Conservation (phyloP, 2,888 invertebrate species). For the Cyclophora punctaria region DNA sequence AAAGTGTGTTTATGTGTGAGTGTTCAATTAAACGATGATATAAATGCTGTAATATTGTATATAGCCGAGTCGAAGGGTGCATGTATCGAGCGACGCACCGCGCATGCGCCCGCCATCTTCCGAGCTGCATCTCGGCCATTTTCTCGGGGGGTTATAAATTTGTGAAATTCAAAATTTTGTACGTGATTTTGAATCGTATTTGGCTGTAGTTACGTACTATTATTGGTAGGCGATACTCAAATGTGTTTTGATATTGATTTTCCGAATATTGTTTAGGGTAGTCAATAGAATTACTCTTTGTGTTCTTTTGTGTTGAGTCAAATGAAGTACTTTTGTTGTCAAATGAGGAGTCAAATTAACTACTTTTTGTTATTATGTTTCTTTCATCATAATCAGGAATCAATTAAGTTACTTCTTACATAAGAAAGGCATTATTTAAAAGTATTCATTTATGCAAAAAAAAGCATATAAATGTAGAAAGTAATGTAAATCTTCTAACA, state of each 20-base stretch:
- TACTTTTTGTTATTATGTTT: too few relatives aligned
- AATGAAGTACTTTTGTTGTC: too few relatives aligned
- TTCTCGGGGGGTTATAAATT: slow-evolving; percentile 46
- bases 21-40: background rate
- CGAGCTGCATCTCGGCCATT: slow-evolving; percentile 63
- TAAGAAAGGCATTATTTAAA: too few relatives aligned
- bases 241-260: slow-evolving; percentile 3
- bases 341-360: too few relatives aligned
- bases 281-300: background rate
- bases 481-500: too few relatives aligned
- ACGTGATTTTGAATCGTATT: slow-evolving; percentile 12
- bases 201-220: slow-evolving; percentile 1
- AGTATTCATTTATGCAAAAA: too few relatives aligned
- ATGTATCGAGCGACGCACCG: slow-evolving; percentile 61
- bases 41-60: slow-evolving; percentile 4
- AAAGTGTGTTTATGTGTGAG: slow-evolving; percentile 4
- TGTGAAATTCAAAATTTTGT: slow-evolving; percentile 25
- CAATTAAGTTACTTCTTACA: too few relatives aligned
- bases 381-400: too few relatives aligned
- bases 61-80: slow-evolving; percentile 47
- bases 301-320: too few relatives aligned
- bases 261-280: background rate
- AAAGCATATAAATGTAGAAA: too few relatives aligned
- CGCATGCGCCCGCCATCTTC: slow-evolving; percentile 66
- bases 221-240: background rate